A percentile compares a stretch with the other conserved stretches of the same genome.
phyloP scores from a whole-genome alignment of 2,888 invertebrate genomes.

The Panopea generosa region DNA sequence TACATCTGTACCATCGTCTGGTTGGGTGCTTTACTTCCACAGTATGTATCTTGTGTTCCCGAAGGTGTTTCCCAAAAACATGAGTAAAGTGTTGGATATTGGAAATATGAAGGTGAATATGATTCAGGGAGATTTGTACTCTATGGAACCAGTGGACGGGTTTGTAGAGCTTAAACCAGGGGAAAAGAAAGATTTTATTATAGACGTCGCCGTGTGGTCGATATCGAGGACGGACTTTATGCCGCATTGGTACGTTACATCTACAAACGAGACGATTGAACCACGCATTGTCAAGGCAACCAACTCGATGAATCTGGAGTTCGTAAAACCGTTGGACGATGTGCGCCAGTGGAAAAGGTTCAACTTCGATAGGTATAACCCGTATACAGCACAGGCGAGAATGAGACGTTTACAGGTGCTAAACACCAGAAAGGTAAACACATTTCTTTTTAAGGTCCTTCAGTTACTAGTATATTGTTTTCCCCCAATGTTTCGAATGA shows the following conservation, averaged over 20 bases:
- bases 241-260: slow-evolving; percentile 74
- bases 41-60: slow-evolving; percentile 74
- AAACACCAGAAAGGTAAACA: slow-evolving; percentile 42
- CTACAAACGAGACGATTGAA: slow-evolving; percentile 33
- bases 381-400: slow-evolving; percentile 68
- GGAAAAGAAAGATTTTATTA: slow-evolving; percentile 30
- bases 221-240: slow-evolving; percentile 71
- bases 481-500: no score
- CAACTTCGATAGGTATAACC: slow-evolving; percentile 67
- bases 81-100: slow-evolving; percentile 25
- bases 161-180: slow-evolving; percentile 58
- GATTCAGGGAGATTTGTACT: slow-evolving; percentile 67
- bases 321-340: slow-evolving; percentile 66
- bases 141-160: slow-evolving; percentile 56
- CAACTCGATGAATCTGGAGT: slow-evolving; percentile 45
- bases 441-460: neutral
- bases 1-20: slow-evolving; percentile 26
- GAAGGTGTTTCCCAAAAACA: slow-evolving; percentile 58
- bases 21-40: slow-evolving; percentile 76
- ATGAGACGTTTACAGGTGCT: slow-evolving; percentile 21
- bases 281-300: slow-evolving; percentile 67
- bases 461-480: neutral
- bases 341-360: slow-evolving; percentile 73
- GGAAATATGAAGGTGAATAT: slow-evolving; percentile 62
- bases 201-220: slow-evolving; percentile 61